Conservation (phyloP, 2,888 invertebrate genomes). For the Drosophila demipolita region DNA sequence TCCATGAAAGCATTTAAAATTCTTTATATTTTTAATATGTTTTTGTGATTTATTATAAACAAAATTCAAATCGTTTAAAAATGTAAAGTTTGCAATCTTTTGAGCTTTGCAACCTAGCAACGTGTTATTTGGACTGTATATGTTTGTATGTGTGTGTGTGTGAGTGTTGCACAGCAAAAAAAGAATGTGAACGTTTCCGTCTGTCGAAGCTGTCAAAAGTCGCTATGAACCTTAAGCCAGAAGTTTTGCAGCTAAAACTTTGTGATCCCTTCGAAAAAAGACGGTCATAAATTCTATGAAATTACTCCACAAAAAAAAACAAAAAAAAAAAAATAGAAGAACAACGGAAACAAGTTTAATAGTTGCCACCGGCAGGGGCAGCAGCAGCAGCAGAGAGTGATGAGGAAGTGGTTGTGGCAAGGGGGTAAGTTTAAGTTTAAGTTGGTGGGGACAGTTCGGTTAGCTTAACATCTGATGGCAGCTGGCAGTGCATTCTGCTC, state of each 20-base stretch:
- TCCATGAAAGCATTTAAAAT: constrained; percentile 8
- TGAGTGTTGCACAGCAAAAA: background rate
- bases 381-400: constrained; percentile 1
- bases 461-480: constrained; percentile 12
- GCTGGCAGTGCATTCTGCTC: constrained; percentile 23
- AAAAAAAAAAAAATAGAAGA: constrained; percentile 36
- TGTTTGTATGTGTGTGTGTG: background rate
- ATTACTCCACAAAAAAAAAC: constrained; percentile 52
- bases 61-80: background rate
- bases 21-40: background rate
- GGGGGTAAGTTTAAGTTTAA: background rate
- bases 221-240: constrained; percentile 52
- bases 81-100: constrained; percentile 1
- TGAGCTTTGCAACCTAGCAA: background rate
- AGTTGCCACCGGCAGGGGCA: constrained; percentile 61
- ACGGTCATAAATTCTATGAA: constrained; percentile 77
- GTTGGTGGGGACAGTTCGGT: background rate
- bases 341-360: constrained; percentile 74
- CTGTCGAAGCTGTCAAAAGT: constrained; percentile 64
- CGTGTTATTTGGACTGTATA: background rate
- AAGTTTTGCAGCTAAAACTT: constrained; percentile 48
- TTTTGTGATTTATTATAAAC: background rate
- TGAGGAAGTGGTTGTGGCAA: background rate
- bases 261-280: constrained; percentile 72
- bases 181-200: constrained; percentile 28